Conservation (phyloP, 2,888 invertebrate species). For the Rhingia rostrata region DNA sequence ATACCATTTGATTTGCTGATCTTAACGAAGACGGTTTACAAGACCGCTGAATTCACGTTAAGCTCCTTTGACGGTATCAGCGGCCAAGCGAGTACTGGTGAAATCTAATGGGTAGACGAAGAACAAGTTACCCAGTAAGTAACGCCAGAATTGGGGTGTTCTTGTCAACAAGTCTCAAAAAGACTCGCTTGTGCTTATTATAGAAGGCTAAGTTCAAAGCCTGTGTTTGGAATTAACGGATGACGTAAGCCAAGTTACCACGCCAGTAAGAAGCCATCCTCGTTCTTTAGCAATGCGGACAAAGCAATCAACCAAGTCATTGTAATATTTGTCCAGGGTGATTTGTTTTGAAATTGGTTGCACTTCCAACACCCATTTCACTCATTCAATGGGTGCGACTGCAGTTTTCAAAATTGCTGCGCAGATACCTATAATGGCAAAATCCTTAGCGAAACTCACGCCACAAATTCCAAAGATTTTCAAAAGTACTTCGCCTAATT, state of each 20-base stretch:
- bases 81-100: slow-evolving; percentile 92
- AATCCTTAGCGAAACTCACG: slow-evolving; percentile 94
- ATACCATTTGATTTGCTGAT: slow-evolving; percentile 94
- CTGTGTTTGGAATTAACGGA: slow-evolving; percentile 97
- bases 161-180: slow-evolving; percentile 93
- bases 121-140: slow-evolving; percentile 94
- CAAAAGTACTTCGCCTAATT: too few species aligned
- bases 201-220: slow-evolving; percentile 98
- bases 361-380: slow-evolving; percentile 96
- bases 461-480: too few species aligned
- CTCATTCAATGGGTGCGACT: slow-evolving; percentile 97
- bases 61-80: slow-evolving; percentile 94
- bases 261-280: slow-evolving; percentile 94
- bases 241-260: slow-evolving; percentile 96
- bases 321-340: slow-evolving; percentile 92
- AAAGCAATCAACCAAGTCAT: slow-evolving; percentile 94
- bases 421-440: slow-evolving; percentile 94
- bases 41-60: slow-evolving; percentile 95
- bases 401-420: slow-evolving; percentile 97
- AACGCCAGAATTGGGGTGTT: slow-evolving; percentile 94
- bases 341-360: slow-evolving; percentile 97
- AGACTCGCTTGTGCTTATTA: slow-evolving; percentile 94
- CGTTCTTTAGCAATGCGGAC: slow-evolving; percentile 94
- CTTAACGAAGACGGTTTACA: slow-evolving; percentile 92
- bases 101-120: slow-evolving; percentile 98